Evolutionary conservation across 1,140 invertebrate species (phyloP).

Genomic region (Saxidomus purpurata): DNA sequence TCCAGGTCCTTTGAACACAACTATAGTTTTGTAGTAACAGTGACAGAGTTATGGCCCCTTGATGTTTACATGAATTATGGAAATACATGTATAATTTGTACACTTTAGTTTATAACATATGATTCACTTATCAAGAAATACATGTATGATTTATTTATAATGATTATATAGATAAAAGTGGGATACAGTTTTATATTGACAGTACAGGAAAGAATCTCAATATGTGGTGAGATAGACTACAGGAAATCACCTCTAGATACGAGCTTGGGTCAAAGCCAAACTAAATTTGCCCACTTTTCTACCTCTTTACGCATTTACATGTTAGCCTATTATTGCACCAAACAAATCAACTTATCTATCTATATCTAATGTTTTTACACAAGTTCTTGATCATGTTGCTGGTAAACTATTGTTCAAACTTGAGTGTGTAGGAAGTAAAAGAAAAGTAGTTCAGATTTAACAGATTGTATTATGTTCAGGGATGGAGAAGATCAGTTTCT

Average conservation of each 20-base stretch:
- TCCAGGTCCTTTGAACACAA: no score
- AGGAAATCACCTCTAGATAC: conserved; percentile 43
- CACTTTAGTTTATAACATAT: no score
- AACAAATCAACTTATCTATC: neutral
- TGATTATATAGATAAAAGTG: neutral
- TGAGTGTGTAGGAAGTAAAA: conserved; percentile 13
- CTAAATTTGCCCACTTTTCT: neutral
- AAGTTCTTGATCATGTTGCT: neutral
- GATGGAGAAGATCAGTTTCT: neutral
- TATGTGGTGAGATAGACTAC: conserved; percentile 18
- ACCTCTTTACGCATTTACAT: neutral
- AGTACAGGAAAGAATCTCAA: conserved; percentile 30
- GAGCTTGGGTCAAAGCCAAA: conserved; percentile 25
- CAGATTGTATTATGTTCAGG: neutral
- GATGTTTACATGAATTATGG: no score
- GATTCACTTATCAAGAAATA: no score
- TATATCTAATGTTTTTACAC: neutral
- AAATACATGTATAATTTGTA: no score
- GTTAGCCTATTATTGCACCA: conserved; percentile 9
- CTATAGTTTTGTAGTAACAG: no score
- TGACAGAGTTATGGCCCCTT: no score
- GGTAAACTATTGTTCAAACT: neutral
- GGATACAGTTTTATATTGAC: neutral
- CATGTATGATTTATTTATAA: conserved; percentile 8
- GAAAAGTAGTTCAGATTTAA: neutral